Evolutionary conservation across 2,888 invertebrate species (phyloP).

Genomic region (Trissolcus japonicus): DNA sequence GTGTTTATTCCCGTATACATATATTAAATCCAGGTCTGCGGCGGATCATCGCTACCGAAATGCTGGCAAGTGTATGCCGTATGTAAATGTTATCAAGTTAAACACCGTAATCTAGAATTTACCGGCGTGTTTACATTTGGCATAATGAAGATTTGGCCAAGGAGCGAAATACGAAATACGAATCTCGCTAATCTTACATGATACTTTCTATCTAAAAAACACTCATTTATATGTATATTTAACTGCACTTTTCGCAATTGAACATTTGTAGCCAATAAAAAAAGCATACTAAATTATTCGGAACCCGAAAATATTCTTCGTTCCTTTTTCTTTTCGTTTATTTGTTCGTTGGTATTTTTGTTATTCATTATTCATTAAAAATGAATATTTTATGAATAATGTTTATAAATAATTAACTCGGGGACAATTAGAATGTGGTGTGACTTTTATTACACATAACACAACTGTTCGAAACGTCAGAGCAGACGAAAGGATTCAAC

Average conservation of each 20-base stretch:
- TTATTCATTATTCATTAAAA: background rate
- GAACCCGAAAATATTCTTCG: no score
- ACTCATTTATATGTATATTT: slow-evolving; percentile 8
- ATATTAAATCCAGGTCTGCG: slow-evolving; percentile 48
- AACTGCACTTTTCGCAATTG: no score
- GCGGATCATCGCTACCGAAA: slow-evolving; percentile 59
- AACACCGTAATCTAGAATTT: slow-evolving; percentile 71
- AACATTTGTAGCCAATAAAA: no score
- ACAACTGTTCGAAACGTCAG: slow-evolving; percentile 32
- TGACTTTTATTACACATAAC: slow-evolving; percentile 25
- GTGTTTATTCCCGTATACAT: background rate
- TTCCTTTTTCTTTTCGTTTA: no score
- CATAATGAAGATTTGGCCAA: slow-evolving; percentile 46
- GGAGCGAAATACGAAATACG: slow-evolving; percentile 31
- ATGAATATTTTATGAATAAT: background rate
- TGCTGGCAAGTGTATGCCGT: slow-evolving; percentile 68
- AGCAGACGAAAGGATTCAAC: slow-evolving; percentile 37
- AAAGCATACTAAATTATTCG: no score
- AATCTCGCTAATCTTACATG: slow-evolving; percentile 34
- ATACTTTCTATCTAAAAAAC: slow-evolving; percentile 8
- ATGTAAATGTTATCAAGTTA: slow-evolving; percentile 72
- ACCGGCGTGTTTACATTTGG: slow-evolving; percentile 66
- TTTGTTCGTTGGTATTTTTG: no score
- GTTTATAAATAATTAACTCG: background rate
- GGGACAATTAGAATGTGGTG: slow-evolving; percentile 12